Evolutionary conservation across 2,888 invertebrate genomes (phyloP).

Genomic region (Tetropium fuscum): DNA sequence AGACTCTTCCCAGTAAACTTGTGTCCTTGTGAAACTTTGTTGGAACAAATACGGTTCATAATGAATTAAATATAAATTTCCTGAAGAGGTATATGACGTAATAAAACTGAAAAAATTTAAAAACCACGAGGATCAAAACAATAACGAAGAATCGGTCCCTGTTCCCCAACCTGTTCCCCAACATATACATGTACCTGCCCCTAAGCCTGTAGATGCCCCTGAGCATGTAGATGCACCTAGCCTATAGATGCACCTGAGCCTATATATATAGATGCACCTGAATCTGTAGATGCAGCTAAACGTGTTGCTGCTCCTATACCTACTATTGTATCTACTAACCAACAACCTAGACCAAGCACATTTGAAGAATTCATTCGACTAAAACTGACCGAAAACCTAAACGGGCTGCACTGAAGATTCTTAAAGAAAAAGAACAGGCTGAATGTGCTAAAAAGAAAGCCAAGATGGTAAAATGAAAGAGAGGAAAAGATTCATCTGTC

Average conservation of each 20-base stretch:
- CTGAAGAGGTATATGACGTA: background rate
- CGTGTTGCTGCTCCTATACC: background rate
- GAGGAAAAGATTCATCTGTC: background rate
- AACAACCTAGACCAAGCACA: background rate
- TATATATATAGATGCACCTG: too few relatives aligned
- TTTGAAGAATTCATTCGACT: background rate
- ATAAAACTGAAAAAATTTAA: constrained; percentile 1
- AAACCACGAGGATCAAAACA: background rate
- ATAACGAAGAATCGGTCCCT: constrained; percentile 1
- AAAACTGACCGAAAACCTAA: background rate
- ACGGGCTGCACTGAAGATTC: background rate
- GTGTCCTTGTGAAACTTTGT: too few relatives aligned
- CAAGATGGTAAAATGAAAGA: background rate
- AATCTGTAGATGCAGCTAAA: background rate
- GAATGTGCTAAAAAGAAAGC: background rate
- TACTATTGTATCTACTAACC: background rate
- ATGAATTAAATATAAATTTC: too few relatives aligned
- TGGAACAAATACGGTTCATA: too few relatives aligned
- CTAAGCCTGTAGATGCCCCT: background rate
- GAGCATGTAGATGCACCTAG: too few relatives aligned
- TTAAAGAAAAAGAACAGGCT: background rate
- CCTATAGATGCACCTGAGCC: too few relatives aligned
- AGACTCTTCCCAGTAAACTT: background rate
- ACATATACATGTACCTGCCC: background rate
- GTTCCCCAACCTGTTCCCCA: background rate